Base-by-base conservation (phyloP, 2,113 vertebrate species). In the Probosciger aterrimus region DNA sequence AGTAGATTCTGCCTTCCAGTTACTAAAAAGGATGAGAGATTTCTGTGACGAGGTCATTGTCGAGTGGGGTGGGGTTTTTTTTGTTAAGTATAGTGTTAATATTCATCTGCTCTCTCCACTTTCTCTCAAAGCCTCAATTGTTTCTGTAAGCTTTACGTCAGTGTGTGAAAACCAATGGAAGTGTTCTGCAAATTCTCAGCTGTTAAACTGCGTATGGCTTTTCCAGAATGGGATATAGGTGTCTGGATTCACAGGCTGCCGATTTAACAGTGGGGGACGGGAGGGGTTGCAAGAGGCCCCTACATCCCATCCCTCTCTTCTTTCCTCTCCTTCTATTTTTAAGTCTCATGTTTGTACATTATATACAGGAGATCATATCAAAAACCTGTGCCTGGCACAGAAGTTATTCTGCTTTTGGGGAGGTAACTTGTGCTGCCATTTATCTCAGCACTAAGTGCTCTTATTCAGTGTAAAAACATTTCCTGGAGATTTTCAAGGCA, bases 161-260 rank as follows among this genome's bases (percentile, higher is more conserved):
- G 49, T 76, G 17, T 39, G 8, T 79, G 76, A 70, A 91, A 80
- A 82, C n/a, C 25, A 47, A 3, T 1, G 4, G 39, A 91, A 35
- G 24, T 31, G 10, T 86, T 91, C 78, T 83, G n/a, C 74, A 82
- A 18, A 87, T 89, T 94, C 90, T 85, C 82, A 92, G 90, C 82
- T 95, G 55, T 92, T 86, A 47, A 91, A 62, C 64, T 70, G 46
- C 11, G 3, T 55, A 9, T 65, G 44, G 2, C 28, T 95, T 90
- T 95, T 85, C 63, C 68, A 86, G 63, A 73, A 18, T 11, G 37
- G 41, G 37, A 28, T 59, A 53, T 18, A 89, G 44, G 37, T 82
- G 84, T 28, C 55, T 84, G 67, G 44, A 33, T 68, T 89, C 46
- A 59, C 37, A 78, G n/a, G 76, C 49, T 82, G 44, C 14, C 0